Evolutionary conservation across 2,797 vertebrate species (phyloP).

Genomic region (Pygocentrus nattereri): DNA sequence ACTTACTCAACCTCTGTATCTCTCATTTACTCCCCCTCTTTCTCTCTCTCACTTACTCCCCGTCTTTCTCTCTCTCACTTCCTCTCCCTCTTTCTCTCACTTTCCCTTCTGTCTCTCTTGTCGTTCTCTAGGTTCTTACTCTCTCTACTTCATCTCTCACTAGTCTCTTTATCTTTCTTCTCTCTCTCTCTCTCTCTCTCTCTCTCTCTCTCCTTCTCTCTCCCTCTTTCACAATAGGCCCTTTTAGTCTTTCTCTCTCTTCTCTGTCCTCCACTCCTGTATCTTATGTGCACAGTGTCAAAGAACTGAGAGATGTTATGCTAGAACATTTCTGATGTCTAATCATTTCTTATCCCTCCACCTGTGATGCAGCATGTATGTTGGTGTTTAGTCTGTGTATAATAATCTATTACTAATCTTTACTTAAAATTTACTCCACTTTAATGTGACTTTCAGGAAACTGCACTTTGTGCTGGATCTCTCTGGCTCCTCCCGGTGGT

Average conservation of each 20-base stretch:
- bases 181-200: neutral
- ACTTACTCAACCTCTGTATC: no score
- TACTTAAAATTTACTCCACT: neutral
- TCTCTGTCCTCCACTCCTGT: neutral
- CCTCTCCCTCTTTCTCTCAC: neutral
- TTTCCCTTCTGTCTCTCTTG: neutral
- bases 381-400: no score
- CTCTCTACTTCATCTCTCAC: no score
- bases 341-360: no score
- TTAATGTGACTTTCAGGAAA: neutral
- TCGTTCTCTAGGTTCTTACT: constrained; percentile 18
- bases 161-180: neutral
- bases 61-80: constrained; percentile 1
- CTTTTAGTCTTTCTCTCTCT: neutral
- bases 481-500: constrained; percentile 50
- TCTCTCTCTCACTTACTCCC: no score
- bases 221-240: constrained; percentile 11
- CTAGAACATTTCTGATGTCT: no score
- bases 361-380: no score
- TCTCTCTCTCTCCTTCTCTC: constrained; percentile 17
- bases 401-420: no score
- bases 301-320: no score
- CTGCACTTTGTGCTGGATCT: constrained; percentile 1
- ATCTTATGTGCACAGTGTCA: no score
- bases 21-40: no score